Percentiles rank a stretch among this genome's conserved stretches.
Conservation (phyloP, 2,888 invertebrate species). For the Euplexia lucipara region DNA sequence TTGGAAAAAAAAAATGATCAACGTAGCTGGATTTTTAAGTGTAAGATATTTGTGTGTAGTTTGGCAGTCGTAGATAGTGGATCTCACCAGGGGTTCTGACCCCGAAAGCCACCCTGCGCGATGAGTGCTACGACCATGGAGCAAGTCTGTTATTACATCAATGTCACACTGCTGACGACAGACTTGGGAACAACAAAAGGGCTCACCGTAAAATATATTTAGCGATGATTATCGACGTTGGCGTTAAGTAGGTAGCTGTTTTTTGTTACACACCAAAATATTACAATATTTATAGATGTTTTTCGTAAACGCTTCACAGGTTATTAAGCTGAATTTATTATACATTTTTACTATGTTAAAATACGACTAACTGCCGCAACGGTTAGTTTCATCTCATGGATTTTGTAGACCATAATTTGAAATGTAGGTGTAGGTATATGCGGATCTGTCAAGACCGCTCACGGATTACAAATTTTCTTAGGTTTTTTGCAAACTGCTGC, state of each 20-base stretch:
- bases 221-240: slow-evolving; percentile 53
- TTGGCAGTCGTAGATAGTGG: background rate
- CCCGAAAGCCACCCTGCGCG: slow-evolving; percentile 16
- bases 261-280: slow-evolving; percentile 43
- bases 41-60: background rate
- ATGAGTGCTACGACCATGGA: slow-evolving; percentile 46
- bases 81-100: slow-evolving; percentile 33
- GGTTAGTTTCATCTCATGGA: slow-evolving; percentile 13
- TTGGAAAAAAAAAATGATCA: background rate
- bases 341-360: slow-evolving; percentile 28
- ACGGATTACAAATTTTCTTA: too few species aligned
- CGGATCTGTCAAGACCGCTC: too few species aligned
- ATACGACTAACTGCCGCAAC: slow-evolving; percentile 20
- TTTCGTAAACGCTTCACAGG: slow-evolving; percentile 21
- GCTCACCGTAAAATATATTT: slow-evolving; percentile 47
- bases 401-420: slow-evolving; percentile 15
- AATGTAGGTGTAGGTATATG: background rate
- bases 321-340: slow-evolving; percentile 22
- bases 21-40: background rate
- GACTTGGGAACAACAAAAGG: slow-evolving; percentile 52
- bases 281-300: slow-evolving; percentile 46
- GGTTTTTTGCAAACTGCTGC: too few species aligned
- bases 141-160: slow-evolving; percentile 43
- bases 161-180: slow-evolving; percentile 39
- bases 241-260: slow-evolving; percentile 39